Evolutionary conservation across 2,113 vertebrate genomes (phyloP), one percentile per base, ranked within the genome.

Genomic region (Lepus americanus): DNA sequence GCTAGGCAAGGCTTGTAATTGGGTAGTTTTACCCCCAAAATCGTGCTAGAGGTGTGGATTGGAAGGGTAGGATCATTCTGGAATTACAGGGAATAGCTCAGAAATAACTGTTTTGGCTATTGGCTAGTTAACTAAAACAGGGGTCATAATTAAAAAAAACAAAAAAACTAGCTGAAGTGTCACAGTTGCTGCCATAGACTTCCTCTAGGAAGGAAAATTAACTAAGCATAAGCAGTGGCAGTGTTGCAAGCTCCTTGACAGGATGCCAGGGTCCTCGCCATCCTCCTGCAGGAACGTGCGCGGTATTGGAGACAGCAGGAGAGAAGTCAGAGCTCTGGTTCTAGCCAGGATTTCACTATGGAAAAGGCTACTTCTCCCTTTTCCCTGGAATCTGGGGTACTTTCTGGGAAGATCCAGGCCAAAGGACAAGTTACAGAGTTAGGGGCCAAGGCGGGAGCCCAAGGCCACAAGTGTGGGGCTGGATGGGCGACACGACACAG

Each of bases 71-170:
- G 27, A 49, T 39, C 14, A 19, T 69, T 39, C 11, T 82, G 33
- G 59, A 72, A 53, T 66, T n/a, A 74, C 59, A 70, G 33, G 64
- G 31, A 81, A 55, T 11, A 69, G 9, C 66, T 83, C 78, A 78
- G 29, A 67, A 61, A 64, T 83, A 87, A 81, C 8, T 44, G 53
- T 85, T 70, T 72, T 81, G 44, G 49, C 5, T 67, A 2, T 72
- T 80, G 61, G 20, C 22, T 90, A n/a, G 36, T 94, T 89, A 69
- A 51, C 92, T 90, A 64, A 93, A 84, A 87, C 11, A 78, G 49
- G 27, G 64, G 33, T 61, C 59, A 76, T 87, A 74, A 82, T 27
- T 51, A 31, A 0, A 87, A 49, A 31, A 33, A 53, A 53, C 0
- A 87, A 49, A 31, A 33, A 53, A 25, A 82, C 85, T 69, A 88